Percentiles rank a stretch among this genome's conserved stretches.
These are phyloP conservation scores for Drosophila punjabiensis DNA, from an alignment of 1,140 invertebrate genomes.

Conservation along the genomic window DNA sequence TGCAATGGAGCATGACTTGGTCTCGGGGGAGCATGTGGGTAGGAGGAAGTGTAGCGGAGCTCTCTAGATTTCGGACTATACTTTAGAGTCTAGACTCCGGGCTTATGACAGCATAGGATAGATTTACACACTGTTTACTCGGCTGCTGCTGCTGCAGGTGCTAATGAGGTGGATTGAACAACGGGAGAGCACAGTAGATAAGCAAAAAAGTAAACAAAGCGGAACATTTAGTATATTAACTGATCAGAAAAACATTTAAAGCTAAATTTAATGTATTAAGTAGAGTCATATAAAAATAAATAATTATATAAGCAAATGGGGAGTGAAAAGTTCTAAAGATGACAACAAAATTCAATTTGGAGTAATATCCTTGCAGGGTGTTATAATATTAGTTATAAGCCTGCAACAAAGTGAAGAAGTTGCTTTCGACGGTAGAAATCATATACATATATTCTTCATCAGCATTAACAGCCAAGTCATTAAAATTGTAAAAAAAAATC, in stretches of 20 bases:
- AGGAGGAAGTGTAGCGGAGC: slow-evolving; percentile 10
- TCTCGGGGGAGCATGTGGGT: background rate
- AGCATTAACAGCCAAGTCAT: too few relatives aligned
- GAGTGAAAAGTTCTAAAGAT: background rate
- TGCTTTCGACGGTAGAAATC: too few relatives aligned
- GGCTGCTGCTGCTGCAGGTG: slow-evolving; percentile 35
- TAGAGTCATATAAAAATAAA: too few relatives aligned
- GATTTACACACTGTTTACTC: slow-evolving; percentile 46
- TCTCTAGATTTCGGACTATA: slow-evolving; percentile 13
- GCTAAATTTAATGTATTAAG: background rate
- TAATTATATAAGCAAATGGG: background rate
- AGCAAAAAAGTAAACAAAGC: slow-evolving; percentile 14
- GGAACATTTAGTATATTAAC: background rate
- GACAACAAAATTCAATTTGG: background rate
- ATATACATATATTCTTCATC: too few relatives aligned
- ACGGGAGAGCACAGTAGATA: slow-evolving; percentile 22
- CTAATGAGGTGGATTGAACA: slow-evolving; percentile 52
- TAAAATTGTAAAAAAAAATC: too few relatives aligned
- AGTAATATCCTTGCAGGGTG: too few relatives aligned
- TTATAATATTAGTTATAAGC: too few relatives aligned
- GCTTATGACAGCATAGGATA: slow-evolving; percentile 47
- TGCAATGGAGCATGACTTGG: slow-evolving; percentile 55
- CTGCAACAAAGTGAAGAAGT: too few relatives aligned
- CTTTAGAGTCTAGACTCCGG: slow-evolving; percentile 2
- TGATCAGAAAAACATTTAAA: background rate